Base-by-base conservation (phyloP, 2,888 invertebrate species). In the Clistopyga incitator region DNA sequence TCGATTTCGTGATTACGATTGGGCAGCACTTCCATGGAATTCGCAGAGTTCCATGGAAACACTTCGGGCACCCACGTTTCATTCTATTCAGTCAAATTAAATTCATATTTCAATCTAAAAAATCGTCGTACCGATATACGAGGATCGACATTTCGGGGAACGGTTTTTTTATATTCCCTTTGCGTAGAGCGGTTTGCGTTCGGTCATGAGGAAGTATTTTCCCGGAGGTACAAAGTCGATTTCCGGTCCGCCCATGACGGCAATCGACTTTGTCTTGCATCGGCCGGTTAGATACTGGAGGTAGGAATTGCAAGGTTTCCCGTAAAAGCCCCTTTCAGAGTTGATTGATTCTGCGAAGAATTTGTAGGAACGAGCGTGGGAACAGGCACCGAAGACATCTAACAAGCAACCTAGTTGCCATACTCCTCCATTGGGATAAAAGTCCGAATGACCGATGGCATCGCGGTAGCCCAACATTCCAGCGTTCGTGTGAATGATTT, bases 341-440 rank as follows among this genome's bases (percentile, higher is more conserved):
- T 75, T 78, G 68, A 93, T 90, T 8, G 93, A 93, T 78, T 93
- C 93, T 4, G 91, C 90, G 78, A 88, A 93, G 67, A 88, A 90
- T 54, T 85, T 64, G 78, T 79, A 90, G 6, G 91, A 87, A 0
- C 92, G 89, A 0, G 87, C 64, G 67, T 93, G 93, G 10, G 92
- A 91, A 65, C 93, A 93, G 3, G 88, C 85, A 6, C 90, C 91
- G 45, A 84, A 81, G 0, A 83, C 0, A 54, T 90, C 90, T 0
- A 87, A 0, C 0, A 70, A 0, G 42, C 92, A 93, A 0, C 92
- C 93, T 0, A 84, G 72, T 82, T 94, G 94, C 4, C 54, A 75
- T 1, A 38, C n/a, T 0, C 93, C 93, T 4, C 93, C 93, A 67
- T 94, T 93, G 0, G 93, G 93, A 83, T 90, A 94, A 80, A 93